A percentile compares a stretch with the other conserved stretches of the same genome.
These are phyloP conservation scores for Eulimnadia texana DNA, from an alignment of 1,140 invertebrate species.

Conservation along the genomic window DNA sequence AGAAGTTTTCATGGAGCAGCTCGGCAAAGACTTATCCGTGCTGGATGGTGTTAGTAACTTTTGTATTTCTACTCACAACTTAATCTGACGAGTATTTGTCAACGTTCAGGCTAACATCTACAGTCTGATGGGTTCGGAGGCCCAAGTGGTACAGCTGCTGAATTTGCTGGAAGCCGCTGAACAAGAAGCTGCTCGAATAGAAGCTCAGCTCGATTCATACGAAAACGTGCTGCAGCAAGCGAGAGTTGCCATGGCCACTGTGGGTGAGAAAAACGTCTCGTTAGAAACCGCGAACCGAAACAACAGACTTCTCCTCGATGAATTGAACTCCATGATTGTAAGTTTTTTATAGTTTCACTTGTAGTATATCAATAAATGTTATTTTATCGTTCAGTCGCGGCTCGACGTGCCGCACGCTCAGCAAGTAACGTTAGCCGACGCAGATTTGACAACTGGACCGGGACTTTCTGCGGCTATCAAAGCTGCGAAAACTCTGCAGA, in stretches of 20 bases:
- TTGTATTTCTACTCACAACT: too few species aligned
- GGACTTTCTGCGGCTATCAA: slow-evolving; percentile 59
- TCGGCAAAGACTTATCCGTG: slow-evolving; percentile 62
- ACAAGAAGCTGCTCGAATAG: slow-evolving; percentile 56
- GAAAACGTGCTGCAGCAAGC: slow-evolving; percentile 67
- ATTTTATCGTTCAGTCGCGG: too few species aligned
- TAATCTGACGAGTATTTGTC: slow-evolving; percentile 16
- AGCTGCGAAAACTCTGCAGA: slow-evolving; percentile 62
- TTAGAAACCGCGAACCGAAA: slow-evolving; percentile 76
- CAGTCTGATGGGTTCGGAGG: slow-evolving; percentile 65
- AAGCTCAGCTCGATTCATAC: slow-evolving; percentile 53
- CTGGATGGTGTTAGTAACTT: slow-evolving; percentile 55
- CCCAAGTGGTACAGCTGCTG: slow-evolving; percentile 71
- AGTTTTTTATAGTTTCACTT: slow-evolving; percentile 25
- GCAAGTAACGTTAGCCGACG: slow-evolving; percentile 50
- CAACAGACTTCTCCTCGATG: slow-evolving; percentile 57
- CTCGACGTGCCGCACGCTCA: slow-evolving; percentile 56
- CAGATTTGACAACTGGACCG: slow-evolving; percentile 53
- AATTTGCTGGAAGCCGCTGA: slow-evolving; percentile 65
- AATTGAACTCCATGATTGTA: slow-evolving; percentile 67
- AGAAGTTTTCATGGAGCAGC: slow-evolving; percentile 66
- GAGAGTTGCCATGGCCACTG: slow-evolving; percentile 69
- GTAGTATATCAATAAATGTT: too few species aligned
- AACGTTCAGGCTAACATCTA: slow-evolving; percentile 74
- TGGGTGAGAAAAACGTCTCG: slow-evolving; percentile 80